Percentiles rank a stretch among this genome's conserved stretches.
Conservation (phyloP, 2,797 vertebrate species). For the Spheniscus humboldti region DNA sequence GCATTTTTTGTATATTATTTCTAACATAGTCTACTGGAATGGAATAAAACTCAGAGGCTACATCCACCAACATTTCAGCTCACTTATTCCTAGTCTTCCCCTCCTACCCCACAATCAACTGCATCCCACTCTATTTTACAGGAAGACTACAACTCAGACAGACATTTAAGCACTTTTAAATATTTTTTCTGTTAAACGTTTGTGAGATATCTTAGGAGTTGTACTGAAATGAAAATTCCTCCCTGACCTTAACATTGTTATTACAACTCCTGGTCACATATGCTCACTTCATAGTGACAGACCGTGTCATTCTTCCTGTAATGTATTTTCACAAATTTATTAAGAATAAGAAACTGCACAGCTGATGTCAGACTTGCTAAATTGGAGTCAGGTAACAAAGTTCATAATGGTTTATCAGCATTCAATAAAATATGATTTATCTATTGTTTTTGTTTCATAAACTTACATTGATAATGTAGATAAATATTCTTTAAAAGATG, state of each 20-base stretch:
- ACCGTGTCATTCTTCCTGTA: neutral
- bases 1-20: neutral
- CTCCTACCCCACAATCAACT: rapidly evolving
- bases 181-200: neutral
- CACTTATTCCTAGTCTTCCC: neutral
- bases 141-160: neutral
- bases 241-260: neutral
- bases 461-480: neutral
- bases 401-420: neutral
- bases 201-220: neutral
- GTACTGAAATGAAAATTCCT: neutral
- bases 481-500: neutral
- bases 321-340: neutral
- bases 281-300: neutral
- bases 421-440: neutral
- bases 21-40: neutral
- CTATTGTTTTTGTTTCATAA: neutral
- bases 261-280: neutral
- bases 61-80: neutral
- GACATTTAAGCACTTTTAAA: neutral
- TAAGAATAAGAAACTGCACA: neutral
- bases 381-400: neutral
- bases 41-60: neutral
- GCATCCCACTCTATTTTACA: neutral
- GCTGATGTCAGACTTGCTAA: neutral